Conservation (phyloP, 2,888 invertebrate genomes). For the Erannis defoliaria region DNA sequence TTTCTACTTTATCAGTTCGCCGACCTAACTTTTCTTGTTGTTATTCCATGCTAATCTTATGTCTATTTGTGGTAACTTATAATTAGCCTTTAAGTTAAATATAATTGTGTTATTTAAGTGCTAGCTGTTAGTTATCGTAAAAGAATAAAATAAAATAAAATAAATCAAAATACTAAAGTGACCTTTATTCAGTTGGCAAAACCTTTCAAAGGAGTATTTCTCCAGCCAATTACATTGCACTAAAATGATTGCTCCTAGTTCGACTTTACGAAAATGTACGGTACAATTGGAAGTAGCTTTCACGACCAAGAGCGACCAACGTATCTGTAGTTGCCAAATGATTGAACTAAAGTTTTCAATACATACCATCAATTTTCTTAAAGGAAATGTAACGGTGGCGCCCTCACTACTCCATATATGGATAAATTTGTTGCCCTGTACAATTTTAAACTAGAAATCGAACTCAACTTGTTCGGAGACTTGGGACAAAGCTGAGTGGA, state of each 20-base stretch:
- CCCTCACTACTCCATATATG: background rate
- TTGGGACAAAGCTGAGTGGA: slow-evolving; percentile 17
- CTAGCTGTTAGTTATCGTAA: background rate
- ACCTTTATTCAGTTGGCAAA: background rate
- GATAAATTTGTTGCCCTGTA: background rate
- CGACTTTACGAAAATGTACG: slow-evolving; percentile 1
- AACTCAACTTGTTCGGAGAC: slow-evolving; percentile 13
- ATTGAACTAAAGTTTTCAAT: background rate
- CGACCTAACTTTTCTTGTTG: too few species aligned
- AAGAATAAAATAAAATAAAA: background rate
- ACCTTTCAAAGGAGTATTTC: background rate
- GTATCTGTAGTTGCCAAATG: background rate
- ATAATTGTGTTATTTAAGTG: too few species aligned
- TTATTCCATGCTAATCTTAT: too few species aligned
- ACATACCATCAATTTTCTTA: background rate
- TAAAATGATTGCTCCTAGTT: slow-evolving; percentile 3
- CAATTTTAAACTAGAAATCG: slow-evolving; percentile 17
- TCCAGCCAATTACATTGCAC: slow-evolving; percentile 3
- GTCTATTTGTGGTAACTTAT: too few species aligned
- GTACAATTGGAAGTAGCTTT: slow-evolving; percentile 9
- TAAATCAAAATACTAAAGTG: background rate
- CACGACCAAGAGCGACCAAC: background rate
- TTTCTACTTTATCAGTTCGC: too few species aligned
- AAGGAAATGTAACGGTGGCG: background rate
- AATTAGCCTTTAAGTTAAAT: too few species aligned